Conservation (phyloP, 2,113 vertebrate species). For the Alces alces region DNA sequence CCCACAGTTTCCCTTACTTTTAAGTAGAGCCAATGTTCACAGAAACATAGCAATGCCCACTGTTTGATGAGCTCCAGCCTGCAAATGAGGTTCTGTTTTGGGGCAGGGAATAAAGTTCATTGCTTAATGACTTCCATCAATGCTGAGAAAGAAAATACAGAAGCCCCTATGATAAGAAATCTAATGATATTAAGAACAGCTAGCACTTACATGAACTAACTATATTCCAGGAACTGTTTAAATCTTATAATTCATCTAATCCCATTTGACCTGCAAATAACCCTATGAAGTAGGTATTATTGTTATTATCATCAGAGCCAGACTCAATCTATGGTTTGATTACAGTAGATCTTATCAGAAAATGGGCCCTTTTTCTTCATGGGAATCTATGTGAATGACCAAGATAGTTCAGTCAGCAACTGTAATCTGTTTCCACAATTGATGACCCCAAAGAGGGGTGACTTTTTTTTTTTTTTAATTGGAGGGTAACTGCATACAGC, state of each 20-base stretch:
- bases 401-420: background rate
- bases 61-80: background rate
- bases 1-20: background rate
- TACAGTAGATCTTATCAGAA: background rate
- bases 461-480: background rate
- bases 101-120: background rate
- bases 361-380: background rate
- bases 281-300: background rate
- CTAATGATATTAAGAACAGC: background rate
- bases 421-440: background rate
- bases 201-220: background rate
- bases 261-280: background rate
- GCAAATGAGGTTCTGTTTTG: background rate
- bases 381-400: background rate
- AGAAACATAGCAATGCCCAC: background rate
- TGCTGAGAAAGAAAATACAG: background rate
- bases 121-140: background rate
- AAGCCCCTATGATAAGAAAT: background rate
- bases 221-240: background rate
- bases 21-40: background rate
- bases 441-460: background rate
- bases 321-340: background rate
- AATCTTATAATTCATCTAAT: background rate
- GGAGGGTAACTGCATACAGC: background rate
- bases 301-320: background rate